Conservation (phyloP, 2,888 invertebrate species). For the Cremastinae sp. region DNA sequence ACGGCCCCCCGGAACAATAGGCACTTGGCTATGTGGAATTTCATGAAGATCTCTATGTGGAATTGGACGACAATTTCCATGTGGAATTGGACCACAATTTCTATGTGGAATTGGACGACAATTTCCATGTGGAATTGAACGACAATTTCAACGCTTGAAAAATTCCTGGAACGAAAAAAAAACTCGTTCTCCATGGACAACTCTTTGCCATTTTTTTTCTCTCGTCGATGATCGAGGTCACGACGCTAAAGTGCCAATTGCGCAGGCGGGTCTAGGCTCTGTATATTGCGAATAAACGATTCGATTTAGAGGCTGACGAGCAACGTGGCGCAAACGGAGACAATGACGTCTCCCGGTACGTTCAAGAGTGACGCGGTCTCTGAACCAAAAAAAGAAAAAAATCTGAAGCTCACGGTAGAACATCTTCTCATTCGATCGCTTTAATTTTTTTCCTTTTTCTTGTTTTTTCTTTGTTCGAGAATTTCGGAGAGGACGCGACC, state of each 20-base stretch:
- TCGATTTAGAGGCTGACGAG: constrained; percentile 71
- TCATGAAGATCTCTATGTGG: too few relatives aligned
- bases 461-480: constrained; percentile 38
- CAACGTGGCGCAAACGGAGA: constrained; percentile 77
- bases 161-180: too few relatives aligned
- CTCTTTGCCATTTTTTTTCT: too few relatives aligned
- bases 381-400: constrained; percentile 66
- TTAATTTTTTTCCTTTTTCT: constrained; percentile 29
- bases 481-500: constrained; percentile 61
- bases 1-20: constrained; percentile 76
- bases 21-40: constrained; percentile 70
- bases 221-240: too few relatives aligned
- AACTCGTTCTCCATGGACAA: background rate
- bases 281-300: constrained; percentile 38
- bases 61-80: too few relatives aligned
- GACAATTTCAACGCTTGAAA: constrained; percentile 32
- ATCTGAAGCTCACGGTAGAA: constrained; percentile 16
- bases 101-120: background rate
- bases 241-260: constrained; percentile 73
- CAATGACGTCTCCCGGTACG: constrained; percentile 66
- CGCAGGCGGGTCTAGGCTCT: constrained; percentile 74
- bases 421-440: constrained; percentile 22
- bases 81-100: too few relatives aligned
- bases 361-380: constrained; percentile 79
- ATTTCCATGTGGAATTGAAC: constrained; percentile 42